Base-by-base conservation (phyloP, 2,888 invertebrate genomes). In the Bibio marci region DNA sequence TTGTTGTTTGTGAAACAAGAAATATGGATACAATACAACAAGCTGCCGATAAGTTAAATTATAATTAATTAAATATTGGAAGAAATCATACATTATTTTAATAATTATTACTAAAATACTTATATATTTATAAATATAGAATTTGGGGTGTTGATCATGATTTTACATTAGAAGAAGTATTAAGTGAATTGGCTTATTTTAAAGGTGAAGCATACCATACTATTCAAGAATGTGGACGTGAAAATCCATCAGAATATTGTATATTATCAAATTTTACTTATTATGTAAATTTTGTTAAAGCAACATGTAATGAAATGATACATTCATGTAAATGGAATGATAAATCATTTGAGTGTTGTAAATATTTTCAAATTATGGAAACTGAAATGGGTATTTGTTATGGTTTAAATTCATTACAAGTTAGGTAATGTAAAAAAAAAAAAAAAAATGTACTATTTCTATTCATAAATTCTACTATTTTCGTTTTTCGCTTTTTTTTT, bases 371-470 rank as follows among this genome's bases (percentile, higher is more conserved):
- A 38, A 65, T 66, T 12, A 63, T 79, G 56, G 70, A 76, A 45
- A 76, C 78, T 0, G 79, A 79, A 52, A 53, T 78, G 36, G 79
- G 79, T 1, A 63, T 64, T 35, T 79, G 79, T 50, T 78, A 66
- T 51, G 70, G 67, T 19, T 67, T 78, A 11, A 79, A 80, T 48
- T 73, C 74, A 2, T 59, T 73, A 40, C 79, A 79, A 55, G 47
- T 54, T 1, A 50, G 48, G 55, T 56, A 38, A 6, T 37, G 49
- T 43, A n/a, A 11, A 22, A 30, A 6, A 33, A 33, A 19, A 34
- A 22, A 34, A 6, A 14, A 31, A 31, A 6, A 4, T n/a, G 18
- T 15, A 18, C n/a, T n/a, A n/a, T n/a, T n/a, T n/a, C n/a, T n/a
- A n/a, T n/a, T n/a, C n/a, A n/a, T n/a, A n/a, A n/a, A n/a, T n/a